A percentile compares a stretch with the other conserved stretches of the same genome.
Evolutionary conservation across 2,888 invertebrate species (phyloP).

Genomic region (Euspilapteryx auroguttella): DNA sequence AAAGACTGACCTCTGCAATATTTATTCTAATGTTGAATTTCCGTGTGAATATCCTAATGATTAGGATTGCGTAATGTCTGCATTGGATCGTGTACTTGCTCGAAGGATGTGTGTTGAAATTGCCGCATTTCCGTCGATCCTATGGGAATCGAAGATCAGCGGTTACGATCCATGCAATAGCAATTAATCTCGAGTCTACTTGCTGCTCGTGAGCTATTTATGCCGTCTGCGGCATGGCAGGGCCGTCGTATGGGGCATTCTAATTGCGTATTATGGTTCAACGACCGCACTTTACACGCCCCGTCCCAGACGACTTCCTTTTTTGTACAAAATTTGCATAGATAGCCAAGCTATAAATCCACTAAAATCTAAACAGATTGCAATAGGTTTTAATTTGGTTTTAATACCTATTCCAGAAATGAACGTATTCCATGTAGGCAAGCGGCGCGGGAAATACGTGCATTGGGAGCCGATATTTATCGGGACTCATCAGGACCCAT

Average conservation of each 20-base stretch:
- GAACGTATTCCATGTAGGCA: conserved; percentile 83
- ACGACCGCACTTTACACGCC: conserved; percentile 20
- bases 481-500: conserved; percentile 84
- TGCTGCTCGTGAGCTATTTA: conserved; percentile 45
- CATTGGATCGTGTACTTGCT: no score
- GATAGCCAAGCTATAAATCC: no score
- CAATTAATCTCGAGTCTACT: conserved; percentile 36
- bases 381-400: no score
- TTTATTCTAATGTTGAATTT: no score
- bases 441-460: conserved; percentile 74
- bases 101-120: no score
- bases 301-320: not conserved
- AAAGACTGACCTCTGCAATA: no score
- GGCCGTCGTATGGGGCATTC: conserved; percentile 51
- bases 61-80: no score
- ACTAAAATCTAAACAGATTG: no score
- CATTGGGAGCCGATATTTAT: conserved; percentile 96
- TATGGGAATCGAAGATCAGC: no score
- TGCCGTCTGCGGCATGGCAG: conserved; percentile 34
- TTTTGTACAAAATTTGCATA: not conserved
- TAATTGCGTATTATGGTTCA: conserved; percentile 57
- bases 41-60: no score
- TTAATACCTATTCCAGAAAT: conserved; percentile 56
- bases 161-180: no score
- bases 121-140: no score